phyloP scores from a whole-genome alignment of 2,888 invertebrate species.

The Drosophila paramelanica region DNA sequence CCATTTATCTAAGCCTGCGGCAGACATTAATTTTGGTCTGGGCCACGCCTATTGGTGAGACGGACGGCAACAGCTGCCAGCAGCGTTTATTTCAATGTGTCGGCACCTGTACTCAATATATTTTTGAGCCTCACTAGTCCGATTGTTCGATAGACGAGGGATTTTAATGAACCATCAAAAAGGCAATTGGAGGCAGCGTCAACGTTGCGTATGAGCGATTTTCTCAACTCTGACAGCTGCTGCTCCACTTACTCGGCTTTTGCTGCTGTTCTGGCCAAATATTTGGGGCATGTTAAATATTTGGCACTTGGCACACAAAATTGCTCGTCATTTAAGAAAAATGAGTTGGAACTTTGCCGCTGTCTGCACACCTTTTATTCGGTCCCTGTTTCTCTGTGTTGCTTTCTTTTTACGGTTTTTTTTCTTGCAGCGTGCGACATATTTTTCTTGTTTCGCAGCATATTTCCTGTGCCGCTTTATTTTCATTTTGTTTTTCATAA shows the following conservation, averaged over 20 bases:
- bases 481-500: conserved; percentile 59
- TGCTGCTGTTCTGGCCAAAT: conserved; percentile 29
- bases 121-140: conserved; percentile 26
- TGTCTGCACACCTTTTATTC: conserved; percentile 20
- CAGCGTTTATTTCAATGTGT: conserved; percentile 44
- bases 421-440: conserved; percentile 46
- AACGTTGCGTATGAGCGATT: conserved; percentile 77
- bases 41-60: background rate
- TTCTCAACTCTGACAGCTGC: conserved; percentile 37
- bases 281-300: conserved; percentile 65
- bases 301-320: conserved; percentile 71
- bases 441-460: conserved; percentile 57
- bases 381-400: background rate
- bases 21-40: conserved; percentile 34
- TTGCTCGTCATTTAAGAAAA: conserved; percentile 64
- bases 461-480: conserved; percentile 36
- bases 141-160: conserved; percentile 40
- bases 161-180: conserved; percentile 75
- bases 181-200: conserved; percentile 55
- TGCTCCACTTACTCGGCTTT: conserved; percentile 9
- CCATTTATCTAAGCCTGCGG: conserved; percentile 50
- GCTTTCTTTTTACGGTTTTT: conserved; percentile 22
- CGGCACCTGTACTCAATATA: conserved; percentile 58
- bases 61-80: conserved; percentile 14
- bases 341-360: conserved; percentile 55